A percentile compares a stretch with the other conserved stretches of the same genome.
phyloP scores from a whole-genome alignment of 2,888 invertebrate species.

The Cephus rjabovi region DNA sequence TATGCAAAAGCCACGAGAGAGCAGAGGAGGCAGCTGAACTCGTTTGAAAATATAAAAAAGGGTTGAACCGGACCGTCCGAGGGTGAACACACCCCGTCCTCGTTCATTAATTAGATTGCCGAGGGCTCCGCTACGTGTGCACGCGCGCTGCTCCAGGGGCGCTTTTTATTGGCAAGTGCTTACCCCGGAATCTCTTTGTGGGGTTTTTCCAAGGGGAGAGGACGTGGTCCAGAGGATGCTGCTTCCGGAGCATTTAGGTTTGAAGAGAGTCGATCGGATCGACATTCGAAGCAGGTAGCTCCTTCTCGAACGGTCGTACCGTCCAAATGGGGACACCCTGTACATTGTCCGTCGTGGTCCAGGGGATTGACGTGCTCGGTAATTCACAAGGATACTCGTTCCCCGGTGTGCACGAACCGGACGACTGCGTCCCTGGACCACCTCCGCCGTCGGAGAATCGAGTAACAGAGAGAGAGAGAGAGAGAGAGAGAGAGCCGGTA shows the following conservation, averaged over 20 bases:
- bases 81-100: background rate
- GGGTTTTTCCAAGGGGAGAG: too few species aligned
- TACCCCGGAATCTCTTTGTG: background rate
- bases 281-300: background rate
- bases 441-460: slow-evolving; percentile 36
- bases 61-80: background rate
- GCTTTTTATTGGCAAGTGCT: slow-evolving; percentile 7
- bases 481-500: background rate
- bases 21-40: background rate
- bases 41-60: background rate
- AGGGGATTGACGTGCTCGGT: slow-evolving; percentile 33
- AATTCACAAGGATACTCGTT: slow-evolving; percentile 35
- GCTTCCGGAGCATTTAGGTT: too few species aligned
- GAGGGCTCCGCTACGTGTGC: background rate
- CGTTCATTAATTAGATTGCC: slow-evolving; percentile 8
- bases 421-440: slow-evolving; percentile 32
- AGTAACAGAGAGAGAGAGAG: slow-evolving; percentile 6
- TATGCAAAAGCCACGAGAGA: slow-evolving; percentile 26
- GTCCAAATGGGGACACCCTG: background rate
- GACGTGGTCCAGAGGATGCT: too few species aligned
- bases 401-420: slow-evolving; percentile 30
- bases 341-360: slow-evolving; percentile 23
- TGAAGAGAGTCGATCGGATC: too few species aligned
- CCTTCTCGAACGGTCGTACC: too few species aligned
- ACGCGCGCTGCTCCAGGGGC: background rate